Percentiles rank a stretch among this genome's conserved stretches.
These are phyloP conservation scores for Reinhardtius hippoglossoides DNA, from an alignment of 2,113 vertebrate genomes.

Conservation along the genomic window DNA sequence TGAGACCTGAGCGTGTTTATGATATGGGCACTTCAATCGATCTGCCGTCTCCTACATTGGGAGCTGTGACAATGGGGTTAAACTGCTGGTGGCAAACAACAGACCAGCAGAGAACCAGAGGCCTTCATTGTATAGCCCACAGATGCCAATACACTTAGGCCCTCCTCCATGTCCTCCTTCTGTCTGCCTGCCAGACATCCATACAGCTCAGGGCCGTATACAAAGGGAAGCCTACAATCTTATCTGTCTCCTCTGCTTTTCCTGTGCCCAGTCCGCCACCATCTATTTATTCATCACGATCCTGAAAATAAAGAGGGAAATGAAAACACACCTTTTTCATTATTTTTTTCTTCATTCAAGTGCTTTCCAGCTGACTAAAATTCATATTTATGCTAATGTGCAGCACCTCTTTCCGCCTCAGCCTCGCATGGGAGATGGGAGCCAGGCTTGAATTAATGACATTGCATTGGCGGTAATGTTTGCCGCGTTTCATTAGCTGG, in stretches of 20 bases:
- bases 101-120: neutral
- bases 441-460: slow-evolving; percentile 84
- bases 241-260: slow-evolving; percentile 44
- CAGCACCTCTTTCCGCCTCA: slow-evolving; percentile 67
- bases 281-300: slow-evolving; percentile 76
- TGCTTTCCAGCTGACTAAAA: slow-evolving; percentile 83
- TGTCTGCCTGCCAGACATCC: slow-evolving; percentile 32
- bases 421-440: slow-evolving; percentile 78
- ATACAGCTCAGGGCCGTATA: slow-evolving; percentile 40
- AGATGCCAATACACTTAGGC: slow-evolving; percentile 37
- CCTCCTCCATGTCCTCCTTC: slow-evolving; percentile 22
- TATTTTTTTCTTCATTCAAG: slow-evolving; percentile 79
- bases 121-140: slow-evolving; percentile 24
- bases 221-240: slow-evolving; percentile 40
- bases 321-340: slow-evolving; percentile 82
- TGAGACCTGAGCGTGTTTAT: neutral
- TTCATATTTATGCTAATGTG: slow-evolving; percentile 86
- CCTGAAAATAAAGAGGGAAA: slow-evolving; percentile 77
- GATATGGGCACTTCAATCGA: no score
- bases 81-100: no score
- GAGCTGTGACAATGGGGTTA: no score
- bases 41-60: no score
- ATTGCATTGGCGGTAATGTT: slow-evolving; percentile 83
- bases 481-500: slow-evolving; percentile 85
- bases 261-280: slow-evolving; percentile 52